Conservation (phyloP, 2,113 vertebrate genomes). For the Seriola quinqueradiata region DNA sequence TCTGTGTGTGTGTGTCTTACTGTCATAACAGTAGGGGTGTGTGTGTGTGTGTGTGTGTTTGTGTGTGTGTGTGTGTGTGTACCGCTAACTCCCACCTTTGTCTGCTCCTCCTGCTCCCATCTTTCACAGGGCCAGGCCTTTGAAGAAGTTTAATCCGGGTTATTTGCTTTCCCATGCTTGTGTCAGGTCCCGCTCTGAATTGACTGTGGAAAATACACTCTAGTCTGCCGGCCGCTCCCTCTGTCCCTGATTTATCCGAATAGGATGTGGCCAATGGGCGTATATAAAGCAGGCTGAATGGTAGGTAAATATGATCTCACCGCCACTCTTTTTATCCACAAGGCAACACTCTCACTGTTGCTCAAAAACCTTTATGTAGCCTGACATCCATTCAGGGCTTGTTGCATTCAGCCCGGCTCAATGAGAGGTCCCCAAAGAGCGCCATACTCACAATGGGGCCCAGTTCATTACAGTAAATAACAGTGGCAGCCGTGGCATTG, state of each 20-base stretch:
- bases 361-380: constrained; percentile 80
- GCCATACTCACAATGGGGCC: constrained; percentile 71
- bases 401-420: constrained; percentile 72
- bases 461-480: constrained; percentile 82
- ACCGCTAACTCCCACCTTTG: constrained; percentile 72
- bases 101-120: constrained; percentile 78
- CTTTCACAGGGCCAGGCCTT: constrained; percentile 78
- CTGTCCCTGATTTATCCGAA: constrained; percentile 81
- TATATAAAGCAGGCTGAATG: constrained; percentile 80
- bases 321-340: constrained; percentile 75
- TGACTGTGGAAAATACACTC: constrained; percentile 79
- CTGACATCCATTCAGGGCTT: constrained; percentile 81
- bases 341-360: constrained; percentile 77
- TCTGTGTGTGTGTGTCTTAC: constrained; percentile 55
- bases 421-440: constrained; percentile 74
- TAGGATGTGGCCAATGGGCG: constrained; percentile 83
- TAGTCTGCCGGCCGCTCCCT: constrained; percentile 69
- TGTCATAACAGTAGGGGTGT: constrained; percentile 63
- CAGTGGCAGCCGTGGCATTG: constrained; percentile 75
- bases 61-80: constrained; percentile 49
- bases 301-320: constrained; percentile 86
- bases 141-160: constrained; percentile 82
- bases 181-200: constrained; percentile 80
- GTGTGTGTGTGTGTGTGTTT: constrained; percentile 51
- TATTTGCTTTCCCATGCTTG: constrained; percentile 86